Evolutionary conservation across 92 coral and sea anemone species (phyloP), one percentile per base, ranked within the genome.

Genomic region (Anthopleura xanthogrammica): DNA sequence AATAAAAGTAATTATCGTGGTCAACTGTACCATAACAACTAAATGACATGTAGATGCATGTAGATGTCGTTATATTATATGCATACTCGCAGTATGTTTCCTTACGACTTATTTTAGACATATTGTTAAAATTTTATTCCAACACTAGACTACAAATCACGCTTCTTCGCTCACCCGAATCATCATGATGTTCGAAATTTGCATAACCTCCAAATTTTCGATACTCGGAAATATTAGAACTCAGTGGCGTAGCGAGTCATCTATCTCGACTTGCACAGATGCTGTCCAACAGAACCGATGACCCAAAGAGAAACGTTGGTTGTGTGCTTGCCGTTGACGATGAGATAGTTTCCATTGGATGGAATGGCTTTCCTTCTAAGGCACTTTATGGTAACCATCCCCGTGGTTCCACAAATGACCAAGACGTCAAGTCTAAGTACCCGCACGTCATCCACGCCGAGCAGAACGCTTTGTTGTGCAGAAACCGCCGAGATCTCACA

Each of bases 361-460:
- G 90, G 90, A 87, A 87, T 72, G 84, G 87, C 60, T 87, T 83
- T 73, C 84, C 84, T n/a, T 20, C 52, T 60, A 78, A 78, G 57
- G 90, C 90, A 41, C 82, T 58, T 6, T 87, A 87, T 78, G 90
- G 90, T n/a, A 82, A 78, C 75, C 84, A 77, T 58, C 84, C 87
- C 5, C 82, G 85, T 23, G 87, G 75, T 2, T 82, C 86, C 12
- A 22, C 13, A 12, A 24, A 17, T 2, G 40, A 48, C 5, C 0
- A 29, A 1, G 56, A 19, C 10, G 10, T 1, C 7, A 77, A 87
- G 40, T 43, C 75, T 60, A 88, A 88, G 62, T 88, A 79, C 65
- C 88, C 88, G 20, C 85, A 79, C 75, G 75, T 75, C 3, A 85
- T 89, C 83, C 92, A 89, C 71, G 92, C 92, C 60, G 92, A 89